A percentile compares a stretch with the other conserved stretches of the same genome.
These are phyloP conservation scores for Lycodopsis pacificus DNA, from an alignment of 2,797 vertebrate genomes.

Conservation along the genomic window DNA sequence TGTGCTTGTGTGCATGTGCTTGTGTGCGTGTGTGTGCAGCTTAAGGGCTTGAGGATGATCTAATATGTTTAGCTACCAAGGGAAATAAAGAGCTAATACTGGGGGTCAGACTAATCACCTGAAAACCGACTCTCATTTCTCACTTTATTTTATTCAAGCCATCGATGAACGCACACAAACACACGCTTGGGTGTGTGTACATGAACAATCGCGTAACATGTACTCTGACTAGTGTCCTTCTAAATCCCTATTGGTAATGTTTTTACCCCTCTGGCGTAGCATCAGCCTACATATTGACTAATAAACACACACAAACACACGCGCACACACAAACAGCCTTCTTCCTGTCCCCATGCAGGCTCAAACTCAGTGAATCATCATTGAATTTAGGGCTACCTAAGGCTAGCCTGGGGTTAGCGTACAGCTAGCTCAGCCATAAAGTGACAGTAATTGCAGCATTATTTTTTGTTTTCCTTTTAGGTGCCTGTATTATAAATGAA, in stretches of 20 bases:
- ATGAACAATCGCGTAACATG: constrained; percentile 20
- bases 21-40: constrained; percentile 4
- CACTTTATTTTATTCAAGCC: constrained; percentile 66
- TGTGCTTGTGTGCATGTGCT: background rate
- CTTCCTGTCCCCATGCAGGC: constrained; percentile 34
- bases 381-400: constrained; percentile 61
- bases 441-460: constrained; percentile 57
- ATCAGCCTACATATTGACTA: constrained; percentile 22
- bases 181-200: background rate
- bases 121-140: constrained; percentile 63
- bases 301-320: constrained; percentile 15
- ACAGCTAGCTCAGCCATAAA: constrained; percentile 49
- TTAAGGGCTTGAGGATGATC: constrained; percentile 62
- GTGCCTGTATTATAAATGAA: constrained; percentile 59
- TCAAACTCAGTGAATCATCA: constrained; percentile 64
- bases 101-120: constrained; percentile 70
- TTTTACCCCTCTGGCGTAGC: constrained; percentile 28
- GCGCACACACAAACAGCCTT: constrained; percentile 1
- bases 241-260: constrained; percentile 44
- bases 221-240: constrained; percentile 29
- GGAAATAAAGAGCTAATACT: constrained; percentile 78
- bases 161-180: constrained; percentile 40
- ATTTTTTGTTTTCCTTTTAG: constrained; percentile 44
- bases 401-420: constrained; percentile 47
- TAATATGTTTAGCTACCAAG: constrained; percentile 76